Evolutionary conservation across 92 coral and sea anemone genomes (phyloP).

Genomic region (Palythoa grandis): DNA sequence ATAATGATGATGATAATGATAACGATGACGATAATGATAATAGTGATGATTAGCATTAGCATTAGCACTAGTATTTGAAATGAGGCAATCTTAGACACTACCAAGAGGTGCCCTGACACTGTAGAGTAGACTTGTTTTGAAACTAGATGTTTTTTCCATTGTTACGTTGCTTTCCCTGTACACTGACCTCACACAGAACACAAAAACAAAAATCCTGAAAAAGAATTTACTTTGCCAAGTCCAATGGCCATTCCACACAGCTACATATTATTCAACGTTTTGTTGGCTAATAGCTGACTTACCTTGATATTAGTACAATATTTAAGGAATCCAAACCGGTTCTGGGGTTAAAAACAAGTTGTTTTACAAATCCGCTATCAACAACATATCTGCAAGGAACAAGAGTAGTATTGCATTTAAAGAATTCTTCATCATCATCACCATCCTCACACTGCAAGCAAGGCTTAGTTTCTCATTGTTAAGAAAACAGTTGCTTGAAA

Average conservation of each 20-base stretch:
- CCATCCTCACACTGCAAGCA: background rate
- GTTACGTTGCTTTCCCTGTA: no score
- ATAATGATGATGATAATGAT: background rate
- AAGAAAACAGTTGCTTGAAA: background rate
- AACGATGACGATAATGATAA: background rate
- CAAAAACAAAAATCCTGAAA: no score
- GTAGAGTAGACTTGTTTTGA: no score
- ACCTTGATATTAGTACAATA: conserved; percentile 87
- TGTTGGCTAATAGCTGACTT: background rate
- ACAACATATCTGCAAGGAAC: conserved; percentile 75
- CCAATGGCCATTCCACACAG: no score
- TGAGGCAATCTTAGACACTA: no score
- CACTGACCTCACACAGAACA: no score
- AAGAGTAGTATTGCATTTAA: background rate
- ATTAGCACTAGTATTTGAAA: no score
- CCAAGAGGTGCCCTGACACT: no score
- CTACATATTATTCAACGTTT: no score
- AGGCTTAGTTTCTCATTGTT: background rate
- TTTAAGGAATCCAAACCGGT: conserved; percentile 91
- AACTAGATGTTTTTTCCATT: no score
- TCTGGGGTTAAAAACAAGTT: conserved; percentile 82
- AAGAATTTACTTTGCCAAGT: no score
- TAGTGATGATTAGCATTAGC: background rate
- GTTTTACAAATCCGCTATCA: conserved; percentile 94
- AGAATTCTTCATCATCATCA: background rate